Percentiles rank a stretch among this genome's conserved stretches.
Evolutionary conservation across 2,888 invertebrate species (phyloP).

Genomic region (Criorhina ranunculi): DNA sequence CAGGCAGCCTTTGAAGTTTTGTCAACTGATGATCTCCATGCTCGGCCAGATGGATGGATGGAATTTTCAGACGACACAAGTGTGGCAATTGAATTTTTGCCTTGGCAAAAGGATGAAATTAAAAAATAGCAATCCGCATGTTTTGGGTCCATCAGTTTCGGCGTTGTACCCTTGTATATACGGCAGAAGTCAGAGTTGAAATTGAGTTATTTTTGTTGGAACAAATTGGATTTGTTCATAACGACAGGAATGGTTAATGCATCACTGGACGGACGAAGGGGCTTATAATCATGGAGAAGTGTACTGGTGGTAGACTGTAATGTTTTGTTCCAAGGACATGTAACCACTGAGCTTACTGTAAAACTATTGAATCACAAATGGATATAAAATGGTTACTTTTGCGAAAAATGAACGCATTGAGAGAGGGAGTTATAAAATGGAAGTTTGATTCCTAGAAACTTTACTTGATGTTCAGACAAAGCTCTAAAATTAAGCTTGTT

Average conservation of each 20-base stretch:
- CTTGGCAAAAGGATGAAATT: slow-evolving; percentile 37
- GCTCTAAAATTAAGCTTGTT: too few relatives aligned
- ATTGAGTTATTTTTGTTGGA: slow-evolving; percentile 52
- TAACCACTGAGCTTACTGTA: too few relatives aligned
- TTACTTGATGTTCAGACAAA: too few relatives aligned
- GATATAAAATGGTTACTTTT: too few relatives aligned
- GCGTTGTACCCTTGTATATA: not conserved
- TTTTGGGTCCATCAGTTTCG: slow-evolving; percentile 48
- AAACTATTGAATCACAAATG: too few relatives aligned
- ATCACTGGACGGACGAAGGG: not conserved
- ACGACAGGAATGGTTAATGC: not conserved
- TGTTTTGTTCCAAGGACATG: too few relatives aligned
- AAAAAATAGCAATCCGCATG: slow-evolving; percentile 57
- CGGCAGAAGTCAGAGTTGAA: slow-evolving; percentile 53
- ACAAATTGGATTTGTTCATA: slow-evolving; percentile 34
- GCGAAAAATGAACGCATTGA: too few relatives aligned
- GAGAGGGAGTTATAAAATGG: too few relatives aligned
- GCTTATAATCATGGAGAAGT: too few relatives aligned
- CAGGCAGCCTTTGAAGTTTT: slow-evolving; percentile 73
- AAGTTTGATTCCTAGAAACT: too few relatives aligned
- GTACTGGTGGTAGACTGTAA: too few relatives aligned
- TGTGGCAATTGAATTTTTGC: slow-evolving; percentile 72
- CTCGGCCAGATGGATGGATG: slow-evolving; percentile 36
- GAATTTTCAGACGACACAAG: slow-evolving; percentile 60
- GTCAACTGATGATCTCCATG: slow-evolving; percentile 61